These are phyloP conservation scores for Drymonia ruficornis DNA, from an alignment of 2,888 invertebrate species.

Conservation along the genomic window DNA sequence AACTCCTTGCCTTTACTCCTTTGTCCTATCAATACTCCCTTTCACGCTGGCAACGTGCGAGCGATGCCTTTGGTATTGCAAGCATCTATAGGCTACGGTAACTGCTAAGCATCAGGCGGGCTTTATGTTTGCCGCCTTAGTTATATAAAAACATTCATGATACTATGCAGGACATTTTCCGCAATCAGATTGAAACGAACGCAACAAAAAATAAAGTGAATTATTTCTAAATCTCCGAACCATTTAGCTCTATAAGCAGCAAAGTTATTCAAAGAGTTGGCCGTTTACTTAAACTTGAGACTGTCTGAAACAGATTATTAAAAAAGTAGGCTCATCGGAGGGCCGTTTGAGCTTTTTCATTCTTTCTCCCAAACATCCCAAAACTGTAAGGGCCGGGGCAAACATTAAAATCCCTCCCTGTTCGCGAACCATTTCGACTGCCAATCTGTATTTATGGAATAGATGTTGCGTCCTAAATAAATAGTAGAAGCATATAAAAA, in stretches of 20 bases:
- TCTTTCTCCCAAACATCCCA: conserved; percentile 15
- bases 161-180: too few relatives aligned
- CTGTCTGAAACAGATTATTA: conserved; percentile 15
- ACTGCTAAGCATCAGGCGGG: too few relatives aligned
- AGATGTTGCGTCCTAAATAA: conserved; percentile 42
- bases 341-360: neutral
- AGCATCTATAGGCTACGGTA: too few relatives aligned
- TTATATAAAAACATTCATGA: too few relatives aligned
- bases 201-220: neutral
- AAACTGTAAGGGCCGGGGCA: conserved; percentile 17
- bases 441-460: conserved; percentile 27
- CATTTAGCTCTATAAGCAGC: conserved; percentile 1
- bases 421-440: conserved; percentile 28
- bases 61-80: too few relatives aligned
- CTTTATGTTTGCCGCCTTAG: too few relatives aligned
- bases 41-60: too few relatives aligned
- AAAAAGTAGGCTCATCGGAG: conserved; percentile 13
- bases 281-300: conserved; percentile 11
- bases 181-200: too few relatives aligned
- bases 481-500: conserved; percentile 23
- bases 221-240: neutral
- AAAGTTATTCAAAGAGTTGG: conserved; percentile 8
- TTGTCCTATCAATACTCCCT: too few relatives aligned
- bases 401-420: conserved; percentile 24
- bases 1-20: too few relatives aligned